Percentiles rank a stretch among this genome's conserved stretches.
Conservation (phyloP, 2,888 invertebrate species). For the Byasa hedistus region DNA sequence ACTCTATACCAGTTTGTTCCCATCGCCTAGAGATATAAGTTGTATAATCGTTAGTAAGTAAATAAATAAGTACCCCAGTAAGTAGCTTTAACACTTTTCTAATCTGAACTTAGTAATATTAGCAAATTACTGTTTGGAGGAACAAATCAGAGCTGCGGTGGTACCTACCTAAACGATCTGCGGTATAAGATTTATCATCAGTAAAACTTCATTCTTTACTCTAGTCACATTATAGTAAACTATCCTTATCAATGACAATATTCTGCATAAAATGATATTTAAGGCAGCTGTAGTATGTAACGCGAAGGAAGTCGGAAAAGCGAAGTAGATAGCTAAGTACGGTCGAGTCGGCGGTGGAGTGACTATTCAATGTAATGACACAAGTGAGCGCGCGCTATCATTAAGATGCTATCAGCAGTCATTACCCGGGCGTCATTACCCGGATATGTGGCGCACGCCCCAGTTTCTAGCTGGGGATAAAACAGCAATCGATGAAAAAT, state of each 20-base stretch:
- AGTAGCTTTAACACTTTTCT: too few species aligned
- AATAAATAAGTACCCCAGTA: too few species aligned
- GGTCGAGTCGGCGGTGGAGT: constrained; percentile 30
- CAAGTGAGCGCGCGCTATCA: constrained; percentile 55
- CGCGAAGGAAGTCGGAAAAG: constrained; percentile 16
- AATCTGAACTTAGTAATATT: too few species aligned
- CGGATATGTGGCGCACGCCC: constrained; percentile 31
- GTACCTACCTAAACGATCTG: too few species aligned
- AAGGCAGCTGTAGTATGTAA: not conserved
- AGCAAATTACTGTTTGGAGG: too few species aligned
- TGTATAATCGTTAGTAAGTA: too few species aligned
- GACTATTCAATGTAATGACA: constrained; percentile 58
- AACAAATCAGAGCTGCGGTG: too few species aligned
- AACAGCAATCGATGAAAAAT: constrained; percentile 5
- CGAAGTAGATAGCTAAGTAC: constrained; percentile 32
- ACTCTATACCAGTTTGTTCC: too few species aligned
- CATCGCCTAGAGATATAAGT: too few species aligned
- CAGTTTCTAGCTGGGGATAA: constrained; percentile 26
- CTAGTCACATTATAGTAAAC: not conserved
- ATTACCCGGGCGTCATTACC: constrained; percentile 56
- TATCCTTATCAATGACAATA: not conserved
- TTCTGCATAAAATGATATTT: not conserved
- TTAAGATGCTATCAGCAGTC: constrained; percentile 70
- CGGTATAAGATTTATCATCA: too few species aligned
- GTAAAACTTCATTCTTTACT: too few species aligned